Base-by-base conservation (phyloP, 2,888 invertebrate species). In the Erynnis tages region DNA sequence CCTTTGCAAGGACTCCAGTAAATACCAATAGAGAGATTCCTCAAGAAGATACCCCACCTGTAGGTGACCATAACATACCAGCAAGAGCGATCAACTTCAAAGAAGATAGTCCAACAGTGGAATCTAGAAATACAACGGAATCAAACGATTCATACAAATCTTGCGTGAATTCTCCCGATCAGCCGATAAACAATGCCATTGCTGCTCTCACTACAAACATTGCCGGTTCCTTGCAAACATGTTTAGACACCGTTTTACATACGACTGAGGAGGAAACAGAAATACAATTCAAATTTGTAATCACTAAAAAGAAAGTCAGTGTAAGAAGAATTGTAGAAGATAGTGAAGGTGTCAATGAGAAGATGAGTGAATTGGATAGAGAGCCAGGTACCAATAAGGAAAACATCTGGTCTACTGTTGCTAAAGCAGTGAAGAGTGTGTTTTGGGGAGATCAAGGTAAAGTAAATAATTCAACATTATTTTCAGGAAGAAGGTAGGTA, bases 251-350 rank as follows among this genome's bases (percentile, higher is more conserved):
- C 1, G 84, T 80, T 8, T 58, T 89, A 41, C 73, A 69, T 59
- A 72, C 82, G 1, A 76, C 71, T 1, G 84, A 81, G 41, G 84
- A 85, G 30, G 86, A 87, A 60, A 88, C 88, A 0, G 88, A 89
- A 63, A 83, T 89, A 62, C 85, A 89, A 65, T 88, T 89, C 54
- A 85, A 89, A 69, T 88, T 89, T 62, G 76, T 83, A 4, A 86
- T 89, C 56, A 83, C 83, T 1, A 87, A 84, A 63, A 86, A 74
- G 63, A 86, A 76, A 60, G 80, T 87, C 8, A 80, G 78, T 55
- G 78, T 86, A 5, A 80, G 79, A 58, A 73, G 71, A 53, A 65
- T 82, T 4, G 49, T 50, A 35, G 41, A 50, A 14, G 65, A 67
- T 14, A 77, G 77, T 11, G 71, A 76, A 11, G 63, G 53, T 40